Evolutionary conservation across 2,888 invertebrate genomes (phyloP).

Genomic region (Maniola hyperantus): DNA sequence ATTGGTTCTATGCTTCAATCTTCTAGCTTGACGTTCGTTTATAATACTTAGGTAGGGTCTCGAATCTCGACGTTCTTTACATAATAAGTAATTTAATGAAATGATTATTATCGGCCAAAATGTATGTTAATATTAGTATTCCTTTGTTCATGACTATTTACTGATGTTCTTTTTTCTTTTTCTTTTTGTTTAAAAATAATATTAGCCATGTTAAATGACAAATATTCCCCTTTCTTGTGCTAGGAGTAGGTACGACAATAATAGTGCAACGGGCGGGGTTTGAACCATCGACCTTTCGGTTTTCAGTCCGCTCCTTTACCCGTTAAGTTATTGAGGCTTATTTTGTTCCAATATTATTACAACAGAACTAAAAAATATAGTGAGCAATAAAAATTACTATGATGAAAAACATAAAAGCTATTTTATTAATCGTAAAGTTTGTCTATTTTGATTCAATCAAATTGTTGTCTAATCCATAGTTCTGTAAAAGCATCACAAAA

Average conservation of each 20-base stretch:
- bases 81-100: too few relatives aligned
- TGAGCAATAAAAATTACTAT: background rate
- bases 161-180: background rate
- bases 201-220: too few relatives aligned
- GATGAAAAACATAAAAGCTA: background rate
- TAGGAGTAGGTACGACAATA: too few relatives aligned
- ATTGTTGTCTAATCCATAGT: background rate
- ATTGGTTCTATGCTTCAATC: conserved; percentile 7
- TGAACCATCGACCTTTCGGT: too few relatives aligned
- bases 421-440: conserved; percentile 10
- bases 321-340: too few relatives aligned
- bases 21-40: background rate
- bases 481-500: conserved; percentile 1
- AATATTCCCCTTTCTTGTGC: too few relatives aligned
- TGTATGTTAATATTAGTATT: background rate
- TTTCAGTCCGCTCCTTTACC: too few relatives aligned
- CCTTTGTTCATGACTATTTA: background rate
- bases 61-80: background rate
- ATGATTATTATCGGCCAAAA: background rate
- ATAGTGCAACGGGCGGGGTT: too few relatives aligned
- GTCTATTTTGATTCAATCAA: background rate
- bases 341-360: background rate
- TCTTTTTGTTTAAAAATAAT: too few relatives aligned
- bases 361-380: background rate
- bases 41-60: too few relatives aligned